Conservation (phyloP, 1,140 invertebrate genomes). For the Drosophila jambulina region DNA sequence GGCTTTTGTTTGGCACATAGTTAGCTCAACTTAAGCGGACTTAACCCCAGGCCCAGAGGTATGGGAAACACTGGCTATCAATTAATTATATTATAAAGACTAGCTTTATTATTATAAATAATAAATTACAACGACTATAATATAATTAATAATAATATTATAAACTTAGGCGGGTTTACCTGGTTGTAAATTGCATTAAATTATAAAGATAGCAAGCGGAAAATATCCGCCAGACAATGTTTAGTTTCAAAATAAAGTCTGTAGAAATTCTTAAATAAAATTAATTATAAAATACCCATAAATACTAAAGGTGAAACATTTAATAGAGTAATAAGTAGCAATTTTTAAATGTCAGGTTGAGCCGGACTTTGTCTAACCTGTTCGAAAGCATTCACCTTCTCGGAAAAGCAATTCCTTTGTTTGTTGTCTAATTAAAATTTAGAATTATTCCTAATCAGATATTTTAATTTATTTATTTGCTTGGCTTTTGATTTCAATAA, state of each 20-base stretch:
- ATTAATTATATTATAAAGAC: slow-evolving; percentile 3
- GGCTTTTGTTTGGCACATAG: slow-evolving; percentile 46
- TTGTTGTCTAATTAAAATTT: background rate
- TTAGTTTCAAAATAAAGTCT: background rate
- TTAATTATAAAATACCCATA: background rate
- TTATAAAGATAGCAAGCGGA: background rate
- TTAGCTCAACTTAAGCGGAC: slow-evolving; percentile 16
- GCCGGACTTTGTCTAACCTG: background rate
- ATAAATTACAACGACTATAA: too few species aligned
- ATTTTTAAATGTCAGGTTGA: background rate
- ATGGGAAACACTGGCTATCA: slow-evolving; percentile 17
- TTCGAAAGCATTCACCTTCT: background rate
- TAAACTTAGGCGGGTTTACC: background rate
- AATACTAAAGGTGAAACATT: too few species aligned
- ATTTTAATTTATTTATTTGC: background rate
- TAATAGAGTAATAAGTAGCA: background rate
- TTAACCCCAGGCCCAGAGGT: slow-evolving; percentile 9
- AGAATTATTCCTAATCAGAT: background rate
- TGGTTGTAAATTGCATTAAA: background rate
- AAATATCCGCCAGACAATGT: background rate
- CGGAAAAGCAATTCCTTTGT: background rate
- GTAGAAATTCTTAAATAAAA: background rate
- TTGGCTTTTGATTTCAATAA: background rate
- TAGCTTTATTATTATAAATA: too few species aligned
- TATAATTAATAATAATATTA: too few species aligned